Conservation (phyloP, 2,797 vertebrate genomes). For the Sylvilagus floridanus region DNA sequence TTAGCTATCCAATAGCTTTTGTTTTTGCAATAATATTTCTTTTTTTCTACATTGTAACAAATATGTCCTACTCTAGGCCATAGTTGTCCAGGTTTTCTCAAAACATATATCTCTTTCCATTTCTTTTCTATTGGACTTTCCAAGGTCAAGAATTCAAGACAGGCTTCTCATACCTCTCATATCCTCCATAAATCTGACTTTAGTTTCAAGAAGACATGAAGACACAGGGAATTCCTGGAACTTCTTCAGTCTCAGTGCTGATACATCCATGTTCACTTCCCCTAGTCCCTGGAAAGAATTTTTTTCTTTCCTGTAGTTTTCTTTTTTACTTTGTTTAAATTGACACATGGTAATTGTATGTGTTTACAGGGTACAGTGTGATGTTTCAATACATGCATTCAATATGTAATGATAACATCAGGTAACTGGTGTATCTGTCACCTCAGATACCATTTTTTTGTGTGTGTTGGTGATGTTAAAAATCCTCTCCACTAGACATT, state of each 20-base stretch:
- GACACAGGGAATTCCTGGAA: neutral
- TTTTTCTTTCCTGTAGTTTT: neutral
- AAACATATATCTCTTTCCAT: neutral
- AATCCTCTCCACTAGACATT: too few relatives aligned
- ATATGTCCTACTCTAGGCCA: neutral
- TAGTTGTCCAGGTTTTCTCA: neutral
- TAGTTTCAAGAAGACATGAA: neutral
- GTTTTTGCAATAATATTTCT: neutral
- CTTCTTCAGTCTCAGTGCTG: neutral
- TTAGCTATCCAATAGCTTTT: neutral
- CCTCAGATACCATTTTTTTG: too few relatives aligned
- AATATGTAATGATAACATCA: too few relatives aligned
- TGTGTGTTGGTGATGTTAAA: too few relatives aligned
- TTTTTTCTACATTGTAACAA: neutral
- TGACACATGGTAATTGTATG: too few relatives aligned
- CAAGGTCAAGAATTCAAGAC: neutral
- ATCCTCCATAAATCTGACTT: neutral
- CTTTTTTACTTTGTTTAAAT: too few relatives aligned
- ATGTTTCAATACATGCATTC: too few relatives aligned
- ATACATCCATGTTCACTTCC: neutral
- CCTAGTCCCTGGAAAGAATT: neutral
- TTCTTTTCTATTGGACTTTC: conserved; percentile 36
- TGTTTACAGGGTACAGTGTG: too few relatives aligned
- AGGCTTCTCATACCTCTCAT: neutral
- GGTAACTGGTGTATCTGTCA: too few relatives aligned